Base-by-base conservation (phyloP, 1,140 invertebrate species). In the Rhagoletis zephyria region DNA sequence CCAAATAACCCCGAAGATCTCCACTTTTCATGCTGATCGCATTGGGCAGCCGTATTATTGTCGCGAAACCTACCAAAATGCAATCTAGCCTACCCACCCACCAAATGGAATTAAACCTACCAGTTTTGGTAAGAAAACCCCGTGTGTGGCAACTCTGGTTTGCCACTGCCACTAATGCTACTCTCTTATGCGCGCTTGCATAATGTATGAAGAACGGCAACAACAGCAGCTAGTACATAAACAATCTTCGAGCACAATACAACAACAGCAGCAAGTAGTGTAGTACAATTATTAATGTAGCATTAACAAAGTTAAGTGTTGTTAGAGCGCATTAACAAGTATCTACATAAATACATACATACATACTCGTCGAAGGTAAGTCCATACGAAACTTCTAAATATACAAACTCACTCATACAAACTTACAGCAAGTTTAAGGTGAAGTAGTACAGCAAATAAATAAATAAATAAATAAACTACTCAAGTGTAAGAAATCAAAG, bases 291-390 rank as follows among this genome's bases (percentile, higher is more conserved):
- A 56, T 51, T 81, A 81, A 81, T 81, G 74, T 81, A 56, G 74
- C 45, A 81, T 81, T 81, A 81, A 81, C 74, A 59, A 81, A 81
- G 74, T 81, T 81, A 81, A 81, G 74, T 81, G 74, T 81, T 81
- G 74, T 81, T 42, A 81, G 48, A 56, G 74, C n/a, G 56, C 14
- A 81, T 30, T 81, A 56, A 16, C 45, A 81, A 81, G 74, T n/a
- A 30, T 30, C 30, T 30, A 30, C 30, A 30, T 30, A 30, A 30
- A 30, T 30, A 30, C 30, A 30, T 30, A 30, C 30, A n/a, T n/a
- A 30, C 30, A 30, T 30, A 63, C 61, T 63, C 61, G 12, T 63
- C 4, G 61, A 7, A 63, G 61, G 61, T 63, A n/a, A 63, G 16
- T 63, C 9, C 9, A 14, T 63, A n/a, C 30, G 30, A 30, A 30